phyloP scores from a whole-genome alignment of 2,797 vertebrate genomes.

The Hippopotamyrus pictus region DNA sequence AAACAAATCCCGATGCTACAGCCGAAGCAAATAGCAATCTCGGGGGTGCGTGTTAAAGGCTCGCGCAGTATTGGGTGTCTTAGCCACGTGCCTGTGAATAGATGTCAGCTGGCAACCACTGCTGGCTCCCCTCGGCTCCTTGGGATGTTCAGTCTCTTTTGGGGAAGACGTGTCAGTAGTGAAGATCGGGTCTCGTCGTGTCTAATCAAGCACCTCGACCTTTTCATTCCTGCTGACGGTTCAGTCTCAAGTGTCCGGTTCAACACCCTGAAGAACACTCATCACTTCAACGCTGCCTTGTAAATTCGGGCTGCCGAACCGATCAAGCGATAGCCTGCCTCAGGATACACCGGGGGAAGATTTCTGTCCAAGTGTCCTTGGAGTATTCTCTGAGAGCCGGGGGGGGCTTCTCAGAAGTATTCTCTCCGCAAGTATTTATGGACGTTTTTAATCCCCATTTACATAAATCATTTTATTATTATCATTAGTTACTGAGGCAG shows the following conservation, averaged over 20 bases:
- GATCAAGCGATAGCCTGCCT: not conserved
- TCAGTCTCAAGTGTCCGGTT: not conserved
- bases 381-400: not conserved
- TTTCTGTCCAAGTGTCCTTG: not conserved
- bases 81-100: not conserved
- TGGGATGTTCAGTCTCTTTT: not conserved
- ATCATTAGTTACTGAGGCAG: not conserved
- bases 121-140: not conserved
- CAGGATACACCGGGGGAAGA: not conserved
- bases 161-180: not conserved
- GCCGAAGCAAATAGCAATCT: not conserved
- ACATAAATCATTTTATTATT: not conserved
- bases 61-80: not conserved
- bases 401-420: not conserved
- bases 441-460: not conserved
- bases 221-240: not conserved
- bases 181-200: not conserved
- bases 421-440: not conserved
- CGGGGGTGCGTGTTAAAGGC: not conserved
- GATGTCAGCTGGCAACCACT: not conserved
- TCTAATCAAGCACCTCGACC: not conserved
- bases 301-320: not conserved
- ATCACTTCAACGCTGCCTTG: not conserved
- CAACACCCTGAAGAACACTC: not conserved
- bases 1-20: not conserved